Conservation (phyloP, 2,797 vertebrate species). For the Notamacropus eugenii region DNA sequence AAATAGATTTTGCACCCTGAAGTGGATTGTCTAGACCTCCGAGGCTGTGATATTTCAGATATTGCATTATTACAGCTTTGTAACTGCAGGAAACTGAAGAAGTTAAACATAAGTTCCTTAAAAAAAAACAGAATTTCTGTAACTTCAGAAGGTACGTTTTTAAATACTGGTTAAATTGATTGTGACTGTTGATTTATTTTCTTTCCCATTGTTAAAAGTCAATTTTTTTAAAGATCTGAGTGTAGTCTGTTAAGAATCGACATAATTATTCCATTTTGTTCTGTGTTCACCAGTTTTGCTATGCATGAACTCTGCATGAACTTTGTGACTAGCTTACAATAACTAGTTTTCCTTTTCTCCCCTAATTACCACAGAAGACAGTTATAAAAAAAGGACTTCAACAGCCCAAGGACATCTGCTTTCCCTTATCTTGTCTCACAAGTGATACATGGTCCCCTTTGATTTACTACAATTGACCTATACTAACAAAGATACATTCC, state of each 20-base stretch:
- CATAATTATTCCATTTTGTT: neutral
- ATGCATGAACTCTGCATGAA: neutral
- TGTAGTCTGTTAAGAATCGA: neutral
- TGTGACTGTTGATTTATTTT: neutral
- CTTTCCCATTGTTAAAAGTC: neutral
- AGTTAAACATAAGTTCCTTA: constrained; percentile 87
- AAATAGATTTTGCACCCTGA: constrained; percentile 88
- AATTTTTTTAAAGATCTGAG: neutral
- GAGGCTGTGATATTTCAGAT: constrained; percentile 89
- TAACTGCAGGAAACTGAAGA: constrained; percentile 88
- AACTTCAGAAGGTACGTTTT: constrained; percentile 87
- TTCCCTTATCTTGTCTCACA: neutral
- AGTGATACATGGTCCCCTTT: neutral
- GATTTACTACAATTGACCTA: no score
- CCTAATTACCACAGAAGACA: neutral
- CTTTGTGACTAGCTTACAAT: neutral
- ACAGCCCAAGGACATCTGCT: neutral
- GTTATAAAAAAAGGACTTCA: neutral
- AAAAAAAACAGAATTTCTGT: constrained; percentile 85
- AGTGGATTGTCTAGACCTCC: constrained; percentile 87
- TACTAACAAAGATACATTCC: neutral
- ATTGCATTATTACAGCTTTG: constrained; percentile 85
- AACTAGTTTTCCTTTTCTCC: neutral
- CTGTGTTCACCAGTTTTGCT: neutral
- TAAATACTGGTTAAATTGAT: constrained; percentile 49